Conservation (phyloP, 2,797 vertebrate genomes). For the Darevskia nairensis region DNA sequence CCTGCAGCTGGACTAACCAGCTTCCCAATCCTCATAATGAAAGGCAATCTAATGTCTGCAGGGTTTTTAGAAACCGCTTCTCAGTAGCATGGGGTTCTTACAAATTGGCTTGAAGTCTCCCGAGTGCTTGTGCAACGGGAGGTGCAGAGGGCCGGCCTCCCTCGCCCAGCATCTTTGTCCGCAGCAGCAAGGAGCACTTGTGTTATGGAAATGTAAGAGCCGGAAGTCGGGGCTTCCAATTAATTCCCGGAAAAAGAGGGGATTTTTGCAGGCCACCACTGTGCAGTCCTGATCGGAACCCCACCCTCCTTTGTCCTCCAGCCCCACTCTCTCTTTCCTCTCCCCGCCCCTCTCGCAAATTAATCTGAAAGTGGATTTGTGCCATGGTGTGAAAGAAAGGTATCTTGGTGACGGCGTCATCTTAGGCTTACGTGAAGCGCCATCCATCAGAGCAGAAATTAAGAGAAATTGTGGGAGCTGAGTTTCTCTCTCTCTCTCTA, state of each 20-base stretch:
- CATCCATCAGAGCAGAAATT: not conserved
- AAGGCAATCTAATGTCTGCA: conserved; percentile 1
- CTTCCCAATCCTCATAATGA: not conserved
- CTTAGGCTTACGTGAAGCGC: not conserved
- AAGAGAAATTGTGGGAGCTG: not conserved
- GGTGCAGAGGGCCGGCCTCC: not conserved
- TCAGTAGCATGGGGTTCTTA: not conserved
- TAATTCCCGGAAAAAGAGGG: not conserved
- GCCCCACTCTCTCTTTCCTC: not conserved
- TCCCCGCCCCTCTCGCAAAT: not conserved
- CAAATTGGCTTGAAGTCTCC: conserved; percentile 29
- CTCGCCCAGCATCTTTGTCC: not conserved
- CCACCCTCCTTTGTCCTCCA: not conserved
- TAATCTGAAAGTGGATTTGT: not conserved
- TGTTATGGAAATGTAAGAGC: conserved; percentile 10
- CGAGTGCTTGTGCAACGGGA: conserved; percentile 3
- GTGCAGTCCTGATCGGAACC: not conserved
- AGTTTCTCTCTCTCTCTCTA: not conserved
- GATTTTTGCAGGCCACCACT: not conserved
- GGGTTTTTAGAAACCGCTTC: not conserved
- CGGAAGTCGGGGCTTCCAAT: conserved; percentile 7
- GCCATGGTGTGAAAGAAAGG: not conserved
- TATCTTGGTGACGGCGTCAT: not conserved
- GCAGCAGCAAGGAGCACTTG: not conserved
- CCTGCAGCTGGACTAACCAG: not conserved